Evolutionary conservation across 2,888 invertebrate species (phyloP), one percentile per base, ranked within the genome.

Genomic region (Hyalella azteca): DNA sequence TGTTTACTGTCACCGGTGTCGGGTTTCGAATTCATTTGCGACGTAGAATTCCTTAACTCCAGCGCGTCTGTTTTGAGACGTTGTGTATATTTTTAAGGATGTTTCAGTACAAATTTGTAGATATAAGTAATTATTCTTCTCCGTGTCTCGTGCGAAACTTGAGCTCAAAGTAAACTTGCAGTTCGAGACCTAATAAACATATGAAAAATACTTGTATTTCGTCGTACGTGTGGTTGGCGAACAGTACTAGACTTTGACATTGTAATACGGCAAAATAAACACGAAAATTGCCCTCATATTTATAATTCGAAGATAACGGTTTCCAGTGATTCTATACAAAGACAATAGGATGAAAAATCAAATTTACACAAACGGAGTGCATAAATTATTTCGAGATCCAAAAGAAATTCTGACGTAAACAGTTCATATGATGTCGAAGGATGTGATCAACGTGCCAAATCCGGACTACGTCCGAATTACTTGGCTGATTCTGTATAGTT

Each of bases 61-160:
- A 29, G 54, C 22, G 26, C 54, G 22, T 26, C 15, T 26, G 26
- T 5, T 54, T 54, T 11, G 13, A 26, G 9, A 22, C 22, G 11
- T 54, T 11, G 54, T 54, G 54, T 26, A 29, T 54, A 54, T 54
- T 54, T 29, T 54, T 54, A 54, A 54, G 54, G 54, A 54, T 29
- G 54, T 54, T 54, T 22, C 54, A 54, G 54, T 54, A 54, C 54
- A 54, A 54, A 54, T 22, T 54, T 54, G 29, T 54, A 54, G 54
- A 26, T 54, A 26, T 26, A 54, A 29, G 26, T 54, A 54, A 29
- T 54, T 54, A 54, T 54, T 49, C 54, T 54, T 54, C 54, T 54
- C 54, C 22, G 54, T 26, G 22, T 54, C 26, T 54, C 54, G 26
- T 19, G 54, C 29, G 26, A 54, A 54, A 54, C 26, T 7, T 54